Evolutionary conservation across 2,888 invertebrate species (phyloP), one percentile per base, ranked within the genome.

Genomic region (Stomorhina lunata): DNA sequence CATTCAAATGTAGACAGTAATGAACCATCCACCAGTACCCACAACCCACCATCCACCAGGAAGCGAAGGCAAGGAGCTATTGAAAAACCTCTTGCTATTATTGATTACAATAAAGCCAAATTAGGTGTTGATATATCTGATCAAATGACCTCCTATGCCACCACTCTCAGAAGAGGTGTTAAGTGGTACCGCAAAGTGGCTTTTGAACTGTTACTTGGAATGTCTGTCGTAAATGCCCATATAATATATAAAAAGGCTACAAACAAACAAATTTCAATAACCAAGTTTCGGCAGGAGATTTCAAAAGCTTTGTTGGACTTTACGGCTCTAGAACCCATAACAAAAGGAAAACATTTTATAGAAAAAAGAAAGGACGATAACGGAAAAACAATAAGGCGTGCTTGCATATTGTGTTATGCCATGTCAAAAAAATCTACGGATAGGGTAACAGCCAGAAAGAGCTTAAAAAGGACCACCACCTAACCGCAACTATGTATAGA

Each of bases 91-190:
- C 61, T 85, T 50, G 86, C 86, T 57, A 71, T 87, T 81, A 34
- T 85, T 29, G 86, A 85, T 15, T 87, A 87, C 77, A 88, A 87
- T 73, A 86, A 85, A 85, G 88, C 86, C 37, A 88, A 88, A 82
- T 81, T 85, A 75, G 87, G 87, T 34, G 87, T 88, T 59, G 87
- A 88, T 82, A 78, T 86, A 27, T 87, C 87, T 25, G 86, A 87
- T 82, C 87, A 87, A 83, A 86, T 88, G 86, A 85, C 72, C 43
- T 86, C 86, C 27, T 88, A 87, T 85, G 85, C 85, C 53, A 86
- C 87, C 61, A 86, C 86, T 59, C 79, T 86, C 43, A 61, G 72
- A 79, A 72, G 72, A 78, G 55, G 55, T 50, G 59, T 73, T 34
- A 57, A 72, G 66, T 80, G 73, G 73, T 73, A 80, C 73, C 63